These are phyloP conservation scores for Catharus bicknelli DNA, from an alignment of 2,113 vertebrate species.

Conservation along the genomic window DNA sequence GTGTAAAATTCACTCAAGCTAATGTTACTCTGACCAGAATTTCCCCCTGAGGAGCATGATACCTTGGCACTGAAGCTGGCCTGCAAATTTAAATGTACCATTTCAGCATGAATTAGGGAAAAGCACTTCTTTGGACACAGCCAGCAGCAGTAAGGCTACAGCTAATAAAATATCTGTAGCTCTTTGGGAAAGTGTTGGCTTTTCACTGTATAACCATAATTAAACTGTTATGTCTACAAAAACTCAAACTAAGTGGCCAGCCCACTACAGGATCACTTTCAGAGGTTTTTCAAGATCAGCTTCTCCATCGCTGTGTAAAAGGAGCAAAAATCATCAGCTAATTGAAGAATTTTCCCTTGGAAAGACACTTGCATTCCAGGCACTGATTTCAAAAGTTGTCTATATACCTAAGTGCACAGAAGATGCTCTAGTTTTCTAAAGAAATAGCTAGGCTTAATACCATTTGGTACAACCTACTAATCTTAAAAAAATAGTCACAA, in stretches of 20 bases:
- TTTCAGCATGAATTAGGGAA: neutral
- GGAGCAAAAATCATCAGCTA: neutral
- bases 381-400: neutral
- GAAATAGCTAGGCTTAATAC: neutral
- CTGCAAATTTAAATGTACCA: neutral
- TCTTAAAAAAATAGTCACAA: neutral
- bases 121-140: neutral
- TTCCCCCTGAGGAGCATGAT: neutral
- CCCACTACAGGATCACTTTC: neutral
- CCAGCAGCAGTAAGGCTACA: neutral
- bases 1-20: neutral
- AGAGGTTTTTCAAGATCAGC: neutral
- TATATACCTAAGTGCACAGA: neutral
- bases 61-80: neutral
- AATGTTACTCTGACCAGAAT: neutral
- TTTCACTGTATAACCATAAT: neutral
- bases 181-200: neutral
- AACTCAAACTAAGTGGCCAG: neutral
- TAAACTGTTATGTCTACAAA: neutral
- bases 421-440: neutral
- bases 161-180: neutral
- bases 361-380: neutral
- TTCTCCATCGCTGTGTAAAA: neutral
- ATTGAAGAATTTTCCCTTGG: neutral
- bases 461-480: neutral